Evolutionary conservation across 2,888 invertebrate species (phyloP).

Genomic region (Himalopsyche kuldschensis): DNA sequence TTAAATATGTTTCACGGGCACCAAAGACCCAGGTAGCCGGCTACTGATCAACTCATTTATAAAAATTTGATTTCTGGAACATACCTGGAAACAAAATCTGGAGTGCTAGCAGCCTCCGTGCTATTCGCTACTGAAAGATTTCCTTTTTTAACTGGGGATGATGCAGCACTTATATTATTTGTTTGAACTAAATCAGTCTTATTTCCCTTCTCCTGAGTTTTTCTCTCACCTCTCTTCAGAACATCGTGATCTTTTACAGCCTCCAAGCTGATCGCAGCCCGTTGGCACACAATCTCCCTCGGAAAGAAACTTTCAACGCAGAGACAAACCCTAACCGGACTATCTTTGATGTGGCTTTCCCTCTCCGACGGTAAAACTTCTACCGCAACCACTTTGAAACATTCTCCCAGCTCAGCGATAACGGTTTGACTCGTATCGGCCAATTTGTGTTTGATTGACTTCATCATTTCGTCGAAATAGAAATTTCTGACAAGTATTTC

Average conservation of each 20-base stretch:
- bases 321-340: conserved; percentile 58
- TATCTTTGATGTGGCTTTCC: conserved; percentile 50
- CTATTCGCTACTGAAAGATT: conserved; percentile 7
- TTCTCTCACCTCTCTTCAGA: conserved; percentile 46
- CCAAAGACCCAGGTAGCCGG: neutral
- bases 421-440: conserved; percentile 53
- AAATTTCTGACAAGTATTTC: conserved; percentile 73
- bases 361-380: conserved; percentile 61
- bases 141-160: conserved; percentile 32
- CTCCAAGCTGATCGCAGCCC: conserved; percentile 67
- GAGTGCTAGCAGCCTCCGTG: neutral
- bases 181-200: conserved; percentile 53
- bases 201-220: conserved; percentile 51
- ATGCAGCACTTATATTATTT: conserved; percentile 25
- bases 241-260: conserved; percentile 51
- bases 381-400: conserved; percentile 60
- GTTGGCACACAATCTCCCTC: conserved; percentile 66
- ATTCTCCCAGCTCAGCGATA: conserved; percentile 59
- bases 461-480: conserved; percentile 83
- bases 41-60: neutral
- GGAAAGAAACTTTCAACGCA: conserved; percentile 64
- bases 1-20: too few relatives aligned
- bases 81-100: conserved; percentile 32
- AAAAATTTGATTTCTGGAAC: neutral
- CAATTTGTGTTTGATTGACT: conserved; percentile 61